phyloP scores from a whole-genome alignment of 2,797 vertebrate species.

The Sylvilagus floridanus region DNA sequence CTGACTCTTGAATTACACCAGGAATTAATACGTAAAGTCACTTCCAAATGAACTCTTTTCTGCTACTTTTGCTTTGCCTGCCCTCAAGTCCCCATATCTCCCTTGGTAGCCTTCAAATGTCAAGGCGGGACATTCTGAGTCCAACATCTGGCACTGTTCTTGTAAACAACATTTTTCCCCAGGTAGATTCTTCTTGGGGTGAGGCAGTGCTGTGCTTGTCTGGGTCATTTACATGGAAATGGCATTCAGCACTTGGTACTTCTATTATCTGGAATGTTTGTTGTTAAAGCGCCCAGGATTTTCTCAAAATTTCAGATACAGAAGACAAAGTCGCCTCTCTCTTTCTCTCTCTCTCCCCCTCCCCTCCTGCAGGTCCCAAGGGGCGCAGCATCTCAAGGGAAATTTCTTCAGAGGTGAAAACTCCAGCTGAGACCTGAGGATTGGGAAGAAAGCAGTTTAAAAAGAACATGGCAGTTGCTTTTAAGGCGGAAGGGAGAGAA shows the following conservation, averaged over 20 bases:
- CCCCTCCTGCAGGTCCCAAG: not conserved
- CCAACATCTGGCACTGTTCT: slow-evolving; percentile 63
- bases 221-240: slow-evolving; percentile 71
- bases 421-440: not conserved
- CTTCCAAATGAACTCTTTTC: slow-evolving; percentile 72
- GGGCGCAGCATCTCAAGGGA: not conserved
- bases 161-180: slow-evolving; percentile 36
- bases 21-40: slow-evolving; percentile 81
- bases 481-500: not conserved
- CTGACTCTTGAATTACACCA: slow-evolving; percentile 75
- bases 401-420: not conserved
- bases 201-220: slow-evolving; percentile 46
- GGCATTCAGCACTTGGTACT: not conserved
- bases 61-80: slow-evolving; percentile 59
- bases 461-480: not conserved
- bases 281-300: slow-evolving; percentile 53
- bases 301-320: slow-evolving; percentile 15
- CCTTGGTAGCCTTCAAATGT: slow-evolving; percentile 66
- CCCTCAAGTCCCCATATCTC: slow-evolving; percentile 19
- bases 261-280: not conserved
- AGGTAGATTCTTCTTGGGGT: slow-evolving; percentile 61
- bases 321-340: not conserved
- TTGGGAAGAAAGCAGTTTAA: not conserved
- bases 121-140: slow-evolving; percentile 52
- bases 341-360: not conserved